These are phyloP conservation scores for Apotomis betuletana DNA, from an alignment of 2,888 invertebrate species.

Conservation along the genomic window DNA sequence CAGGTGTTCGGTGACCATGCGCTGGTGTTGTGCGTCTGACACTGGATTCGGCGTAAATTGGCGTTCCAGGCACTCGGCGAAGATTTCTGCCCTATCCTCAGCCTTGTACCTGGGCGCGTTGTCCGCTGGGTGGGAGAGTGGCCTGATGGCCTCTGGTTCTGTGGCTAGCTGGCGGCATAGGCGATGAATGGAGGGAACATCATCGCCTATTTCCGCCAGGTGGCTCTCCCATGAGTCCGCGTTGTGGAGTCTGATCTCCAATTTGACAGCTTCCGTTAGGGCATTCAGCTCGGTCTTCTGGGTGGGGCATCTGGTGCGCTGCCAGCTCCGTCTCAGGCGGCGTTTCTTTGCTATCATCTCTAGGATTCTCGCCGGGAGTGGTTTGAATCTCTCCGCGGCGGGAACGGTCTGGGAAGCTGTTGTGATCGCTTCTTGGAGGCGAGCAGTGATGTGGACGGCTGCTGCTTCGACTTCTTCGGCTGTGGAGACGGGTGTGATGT, in stretches of 20 bases:
- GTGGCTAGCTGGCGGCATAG: neutral
- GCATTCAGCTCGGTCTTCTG: neutral
- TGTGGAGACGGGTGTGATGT: neutral
- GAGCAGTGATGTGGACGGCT: neutral
- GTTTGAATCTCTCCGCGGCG: neutral
- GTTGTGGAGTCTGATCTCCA: neutral
- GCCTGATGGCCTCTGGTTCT: neutral
- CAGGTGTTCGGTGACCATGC: constrained; percentile 7
- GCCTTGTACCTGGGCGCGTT: constrained; percentile 25
- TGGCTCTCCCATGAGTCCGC: neutral
- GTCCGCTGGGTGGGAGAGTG: neutral
- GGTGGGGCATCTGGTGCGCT: constrained; percentile 14
- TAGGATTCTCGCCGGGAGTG: neutral
- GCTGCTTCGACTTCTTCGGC: neutral
- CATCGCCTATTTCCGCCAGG: constrained; percentile 12
- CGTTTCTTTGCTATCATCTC: constrained; percentile 11
- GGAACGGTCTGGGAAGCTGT: constrained; percentile 13
- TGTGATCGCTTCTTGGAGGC: neutral
- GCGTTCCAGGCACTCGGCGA: constrained; percentile 4
- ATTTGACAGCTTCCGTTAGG: neutral
- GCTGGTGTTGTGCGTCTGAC: neutral
- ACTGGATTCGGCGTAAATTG: constrained; percentile 36
- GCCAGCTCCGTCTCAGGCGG: constrained; percentile 22
- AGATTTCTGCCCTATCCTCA: constrained; percentile 4
- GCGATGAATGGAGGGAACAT: too few relatives aligned